Evolutionary conservation across 2,888 invertebrate species (phyloP).

Genomic region (Meteorus cinctellus): DNA sequence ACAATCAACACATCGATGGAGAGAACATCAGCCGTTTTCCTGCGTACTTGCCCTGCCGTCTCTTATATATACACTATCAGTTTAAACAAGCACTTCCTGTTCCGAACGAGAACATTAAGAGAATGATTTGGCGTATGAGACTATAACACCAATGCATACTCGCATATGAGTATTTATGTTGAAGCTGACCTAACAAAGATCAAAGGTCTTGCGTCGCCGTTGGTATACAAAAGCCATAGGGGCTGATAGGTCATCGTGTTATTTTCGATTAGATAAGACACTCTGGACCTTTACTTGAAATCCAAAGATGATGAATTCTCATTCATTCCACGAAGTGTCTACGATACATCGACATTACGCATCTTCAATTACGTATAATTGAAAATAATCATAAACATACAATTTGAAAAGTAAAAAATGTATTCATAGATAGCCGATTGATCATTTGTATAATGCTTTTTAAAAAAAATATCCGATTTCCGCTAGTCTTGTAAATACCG

Average conservation of each 20-base stretch:
- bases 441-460: too few species aligned
- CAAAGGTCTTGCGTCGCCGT: conserved; percentile 34
- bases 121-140: conserved; percentile 56
- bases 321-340: conserved; percentile 1
- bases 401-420: neutral
- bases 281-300: conserved; percentile 20
- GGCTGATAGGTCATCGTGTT: conserved; percentile 57
- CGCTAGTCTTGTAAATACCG: neutral
- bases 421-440: neutral
- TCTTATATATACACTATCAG: conserved; percentile 44
- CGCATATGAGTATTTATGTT: conserved; percentile 53
- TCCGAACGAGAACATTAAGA: conserved; percentile 58
- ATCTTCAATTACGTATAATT: neutral
- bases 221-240: conserved; percentile 34
- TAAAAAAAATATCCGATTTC: too few species aligned
- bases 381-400: neutral
- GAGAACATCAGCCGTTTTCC: conserved; percentile 37
- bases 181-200: conserved; percentile 43
- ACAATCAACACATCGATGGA: conserved; percentile 49
- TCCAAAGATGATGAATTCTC: conserved; percentile 12
- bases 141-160: conserved; percentile 43
- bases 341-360: neutral
- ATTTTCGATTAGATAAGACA: conserved; percentile 61
- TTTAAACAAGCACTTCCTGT: conserved; percentile 70
- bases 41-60: conserved; percentile 37